These are phyloP conservation scores for Sycobia sp. DNA, from an alignment of 1,140 invertebrate genomes.

Conservation along the genomic window DNA sequence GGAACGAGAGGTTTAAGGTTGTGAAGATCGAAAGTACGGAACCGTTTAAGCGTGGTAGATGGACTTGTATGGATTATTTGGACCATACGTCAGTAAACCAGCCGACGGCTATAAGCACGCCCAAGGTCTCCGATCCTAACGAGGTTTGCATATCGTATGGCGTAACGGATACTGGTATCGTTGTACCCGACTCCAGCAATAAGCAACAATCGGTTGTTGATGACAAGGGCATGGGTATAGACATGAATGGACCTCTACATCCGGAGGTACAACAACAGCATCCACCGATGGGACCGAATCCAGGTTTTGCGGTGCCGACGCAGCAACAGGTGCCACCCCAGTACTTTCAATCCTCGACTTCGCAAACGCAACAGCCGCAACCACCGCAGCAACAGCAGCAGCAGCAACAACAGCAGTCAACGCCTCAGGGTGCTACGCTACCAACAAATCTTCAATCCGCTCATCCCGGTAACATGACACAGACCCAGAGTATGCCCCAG, in stretches of 20 bases:
- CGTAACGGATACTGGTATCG: constrained; percentile 55
- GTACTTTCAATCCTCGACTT: constrained; percentile 45
- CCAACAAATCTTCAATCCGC: constrained; percentile 65
- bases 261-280: constrained; percentile 52
- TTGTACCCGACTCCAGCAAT: constrained; percentile 46
- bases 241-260: constrained; percentile 53
- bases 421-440: constrained; percentile 62
- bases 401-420: constrained; percentile 42
- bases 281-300: background rate
- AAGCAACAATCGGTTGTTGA: constrained; percentile 24
- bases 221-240: constrained; percentile 35
- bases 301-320: constrained; percentile 41
- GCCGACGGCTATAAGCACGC: constrained; percentile 50
- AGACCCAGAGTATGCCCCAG: constrained; percentile 65
- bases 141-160: constrained; percentile 61
- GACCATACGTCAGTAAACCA: constrained; percentile 78
- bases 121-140: constrained; percentile 56
- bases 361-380: constrained; percentile 37
- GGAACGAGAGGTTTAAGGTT: constrained; percentile 90
- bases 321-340: constrained; percentile 44
- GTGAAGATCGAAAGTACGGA: constrained; percentile 96
- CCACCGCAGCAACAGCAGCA: constrained; percentile 32
- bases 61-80: constrained; percentile 95
- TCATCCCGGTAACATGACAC: constrained; percentile 59
- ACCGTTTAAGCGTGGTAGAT: constrained; percentile 90